Percentiles rank a stretch among this genome's conserved stretches.
These are phyloP conservation scores for Sycobia sp. DNA, from an alignment of 1,140 invertebrate species.

Conservation along the genomic window DNA sequence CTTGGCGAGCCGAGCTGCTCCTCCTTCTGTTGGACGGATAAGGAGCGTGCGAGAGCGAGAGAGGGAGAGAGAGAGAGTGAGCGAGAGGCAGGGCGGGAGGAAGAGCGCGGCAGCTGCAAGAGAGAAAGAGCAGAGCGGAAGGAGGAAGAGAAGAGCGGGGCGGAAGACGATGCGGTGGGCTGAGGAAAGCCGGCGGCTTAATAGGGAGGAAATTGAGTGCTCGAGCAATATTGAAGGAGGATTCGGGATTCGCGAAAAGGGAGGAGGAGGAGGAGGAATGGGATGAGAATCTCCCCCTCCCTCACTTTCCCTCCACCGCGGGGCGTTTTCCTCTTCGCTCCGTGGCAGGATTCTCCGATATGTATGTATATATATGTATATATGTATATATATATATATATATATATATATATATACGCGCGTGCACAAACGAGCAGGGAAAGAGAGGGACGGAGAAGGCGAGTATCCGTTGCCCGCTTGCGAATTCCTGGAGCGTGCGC, in stretches of 20 bases:
- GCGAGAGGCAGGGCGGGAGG: slow-evolving; percentile 15
- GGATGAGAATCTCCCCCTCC: slow-evolving; percentile 26
- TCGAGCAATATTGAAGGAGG: slow-evolving; percentile 62
- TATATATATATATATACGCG: too few relatives aligned
- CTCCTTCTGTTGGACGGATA: slow-evolving; percentile 6
- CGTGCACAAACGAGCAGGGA: too few relatives aligned
- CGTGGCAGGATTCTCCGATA: too few relatives aligned
- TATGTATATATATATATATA: too few relatives aligned
- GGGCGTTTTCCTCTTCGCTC: too few relatives aligned
- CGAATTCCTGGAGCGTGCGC: slow-evolving; percentile 54
- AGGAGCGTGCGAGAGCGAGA: too few relatives aligned
- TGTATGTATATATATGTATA: too few relatives aligned
- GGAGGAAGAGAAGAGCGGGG: slow-evolving; percentile 34
- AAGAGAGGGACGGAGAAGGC: slow-evolving; percentile 38
- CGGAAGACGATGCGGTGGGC: slow-evolving; percentile 35
- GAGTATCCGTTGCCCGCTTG: slow-evolving; percentile 55
- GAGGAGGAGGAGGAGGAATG: too few relatives aligned
- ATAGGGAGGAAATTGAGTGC: slow-evolving; percentile 64
- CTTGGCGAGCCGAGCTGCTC: slow-evolving; percentile 5
- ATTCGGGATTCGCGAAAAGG: slow-evolving; percentile 53
- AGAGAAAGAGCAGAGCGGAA: slow-evolving; percentile 27
- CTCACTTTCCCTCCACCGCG: background rate
- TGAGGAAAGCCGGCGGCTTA: slow-evolving; percentile 57
- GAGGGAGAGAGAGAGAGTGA: slow-evolving; percentile 2
- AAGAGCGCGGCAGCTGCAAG: slow-evolving; percentile 1